Conservation (phyloP, 2,797 vertebrate species). For the Dermochelys coriacea region DNA sequence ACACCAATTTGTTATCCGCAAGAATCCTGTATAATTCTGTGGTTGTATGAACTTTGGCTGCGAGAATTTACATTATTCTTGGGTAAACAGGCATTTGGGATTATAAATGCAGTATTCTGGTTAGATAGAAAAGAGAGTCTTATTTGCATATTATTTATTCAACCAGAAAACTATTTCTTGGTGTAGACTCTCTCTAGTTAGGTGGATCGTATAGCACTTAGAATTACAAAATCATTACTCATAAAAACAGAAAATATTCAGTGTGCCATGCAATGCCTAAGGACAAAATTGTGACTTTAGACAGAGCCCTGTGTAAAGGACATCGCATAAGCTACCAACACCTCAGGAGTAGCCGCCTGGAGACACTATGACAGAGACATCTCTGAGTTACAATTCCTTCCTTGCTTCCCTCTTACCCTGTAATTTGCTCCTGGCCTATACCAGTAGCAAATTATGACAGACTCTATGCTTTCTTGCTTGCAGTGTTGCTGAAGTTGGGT, state of each 20-base stretch:
- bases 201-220: neutral
- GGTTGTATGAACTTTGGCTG: constrained; percentile 62
- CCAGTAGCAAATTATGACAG: neutral
- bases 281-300: neutral
- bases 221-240: constrained; percentile 27
- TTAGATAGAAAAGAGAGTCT: constrained; percentile 14
- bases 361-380: neutral
- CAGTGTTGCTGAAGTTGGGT: neutral
- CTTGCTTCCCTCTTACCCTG: neutral
- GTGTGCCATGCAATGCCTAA: neutral
- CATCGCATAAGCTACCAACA: neutral
- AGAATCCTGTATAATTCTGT: constrained; percentile 69
- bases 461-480: neutral
- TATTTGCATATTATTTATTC: constrained; percentile 62
- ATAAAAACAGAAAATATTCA: neutral
- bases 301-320: constrained; percentile 7
- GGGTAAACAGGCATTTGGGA: constrained; percentile 42
- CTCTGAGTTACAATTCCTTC: neutral
- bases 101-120: constrained; percentile 21
- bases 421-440: neutral
- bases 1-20: constrained; percentile 71
- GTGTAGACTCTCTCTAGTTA: neutral
- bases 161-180: constrained; percentile 48
- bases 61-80: constrained; percentile 66
- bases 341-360: neutral